Evolutionary conservation across 2,113 vertebrate genomes (phyloP), one percentile per base, ranked within the genome.

Genomic region (Aegithalos caudatus): DNA sequence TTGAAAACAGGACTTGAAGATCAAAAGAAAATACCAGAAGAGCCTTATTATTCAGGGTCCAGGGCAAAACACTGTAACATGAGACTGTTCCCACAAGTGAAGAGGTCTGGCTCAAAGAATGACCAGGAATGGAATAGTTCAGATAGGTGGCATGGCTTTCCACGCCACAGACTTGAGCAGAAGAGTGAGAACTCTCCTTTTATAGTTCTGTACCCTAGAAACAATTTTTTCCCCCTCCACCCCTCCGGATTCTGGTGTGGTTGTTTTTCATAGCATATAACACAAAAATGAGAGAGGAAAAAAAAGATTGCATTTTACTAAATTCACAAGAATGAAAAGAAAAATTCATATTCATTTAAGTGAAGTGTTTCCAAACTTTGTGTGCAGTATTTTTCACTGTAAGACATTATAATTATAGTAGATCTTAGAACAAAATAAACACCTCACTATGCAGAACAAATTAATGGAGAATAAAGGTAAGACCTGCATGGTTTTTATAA

Each of bases 211-310:
- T 6, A 51, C 2, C 11, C 8, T 51, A 56, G 45, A 10, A 73
- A 9, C 6, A 79, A 12, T 38, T 47, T 27, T 42, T 28, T 16
- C 0, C 0, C 14, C 4, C 6, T 50, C 47, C 7, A 40, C n/a
- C n/a, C n/a, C n/a, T n/a, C n/a, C n/a, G 15, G 12, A 86, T 4
- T 33, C 80, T 67, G 1, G 2, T 76, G 14, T 62, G 18, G 4
- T 42, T 86, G 11, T 37, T 58, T 61, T 58, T 2, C 17, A 23
- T 7, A 58, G 6, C 4, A 54, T 15, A 28, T 54, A 38, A 61
- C 19, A 44, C 2, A 77, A 83, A 81, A 83, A 38, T 10, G 23
- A 61, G 19, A 70, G 17, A 74, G 18, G n/a, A 22, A 38, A 27
- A 28, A 65, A 42, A 50, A 13, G 14, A 21, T 6, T 48, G 1